phyloP scores from a whole-genome alignment of 2,888 invertebrate species.

The Morpho achilles region DNA sequence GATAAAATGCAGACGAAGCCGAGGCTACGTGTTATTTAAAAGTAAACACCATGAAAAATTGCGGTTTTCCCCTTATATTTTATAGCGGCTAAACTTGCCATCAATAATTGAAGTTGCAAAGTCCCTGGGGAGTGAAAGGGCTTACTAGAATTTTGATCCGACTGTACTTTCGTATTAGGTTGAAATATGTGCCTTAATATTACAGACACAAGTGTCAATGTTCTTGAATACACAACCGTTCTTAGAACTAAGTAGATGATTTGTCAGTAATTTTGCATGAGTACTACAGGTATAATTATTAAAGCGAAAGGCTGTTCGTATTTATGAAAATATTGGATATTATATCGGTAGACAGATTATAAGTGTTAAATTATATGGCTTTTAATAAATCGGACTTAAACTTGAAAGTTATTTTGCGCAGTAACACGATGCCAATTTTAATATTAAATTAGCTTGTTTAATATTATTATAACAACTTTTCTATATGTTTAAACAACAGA shows the following conservation, averaged over 20 bases:
- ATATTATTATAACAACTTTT: no score
- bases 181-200: conserved; percentile 10
- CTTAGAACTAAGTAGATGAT: conserved; percentile 10
- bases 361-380: no score
- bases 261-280: conserved; percentile 16
- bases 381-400: no score
- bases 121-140: conserved; percentile 56
- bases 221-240: conserved; percentile 3
- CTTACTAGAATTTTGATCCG: conserved; percentile 45
- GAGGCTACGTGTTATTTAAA: conserved; percentile 40
- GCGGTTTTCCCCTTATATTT: conserved; percentile 62
- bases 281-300: conserved; percentile 13
- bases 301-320: conserved; percentile 4
- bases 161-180: conserved; percentile 20
- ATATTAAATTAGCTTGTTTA: no score
- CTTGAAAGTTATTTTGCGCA: no score
- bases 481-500: no score
- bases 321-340: conserved; percentile 6
- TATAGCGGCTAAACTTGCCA: conserved; percentile 72
- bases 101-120: conserved; percentile 73
- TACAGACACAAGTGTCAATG: conserved; percentile 1
- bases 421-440: no score
- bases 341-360: neutral
- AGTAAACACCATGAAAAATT: conserved; percentile 64
- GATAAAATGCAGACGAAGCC: conserved; percentile 13